Evolutionary conservation across 2,797 vertebrate genomes (phyloP).

Genomic region (Galago senegalensis): DNA sequence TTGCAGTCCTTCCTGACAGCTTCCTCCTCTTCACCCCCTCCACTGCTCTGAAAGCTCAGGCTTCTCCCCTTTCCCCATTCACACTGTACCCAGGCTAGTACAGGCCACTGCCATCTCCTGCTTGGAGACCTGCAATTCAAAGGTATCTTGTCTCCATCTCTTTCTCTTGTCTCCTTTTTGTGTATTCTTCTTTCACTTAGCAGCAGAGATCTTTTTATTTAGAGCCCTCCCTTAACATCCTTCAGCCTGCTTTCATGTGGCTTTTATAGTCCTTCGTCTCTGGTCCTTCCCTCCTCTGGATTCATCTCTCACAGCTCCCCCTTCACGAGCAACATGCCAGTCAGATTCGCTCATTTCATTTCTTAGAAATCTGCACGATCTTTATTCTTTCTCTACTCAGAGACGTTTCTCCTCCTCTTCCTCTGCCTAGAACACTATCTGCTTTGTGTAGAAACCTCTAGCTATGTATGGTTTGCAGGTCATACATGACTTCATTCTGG

Average conservation of each 20-base stretch:
- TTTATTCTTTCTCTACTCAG: background rate
- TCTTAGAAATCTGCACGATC: background rate
- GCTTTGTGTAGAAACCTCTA: background rate
- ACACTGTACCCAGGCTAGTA: background rate
- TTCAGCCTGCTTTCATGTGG: background rate
- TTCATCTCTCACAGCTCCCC: background rate
- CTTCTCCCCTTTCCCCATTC: background rate
- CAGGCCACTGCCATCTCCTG: background rate
- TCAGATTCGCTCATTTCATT: background rate
- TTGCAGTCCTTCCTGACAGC: background rate
- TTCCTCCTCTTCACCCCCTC: background rate
- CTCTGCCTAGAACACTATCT: background rate
- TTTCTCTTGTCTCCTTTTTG: background rate
- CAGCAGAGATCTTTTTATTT: background rate
- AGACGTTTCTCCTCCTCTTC: background rate
- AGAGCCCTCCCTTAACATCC: background rate
- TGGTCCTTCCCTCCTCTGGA: background rate
- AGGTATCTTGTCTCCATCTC: background rate
- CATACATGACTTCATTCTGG: background rate
- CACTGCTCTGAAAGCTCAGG: background rate
- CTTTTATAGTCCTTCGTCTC: background rate
- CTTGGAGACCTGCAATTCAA: background rate
- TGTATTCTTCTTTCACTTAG: background rate
- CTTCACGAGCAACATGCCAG: background rate
- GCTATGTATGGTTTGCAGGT: background rate